Evolutionary conservation across 2,797 vertebrate species (phyloP).

Genomic region (Nasua narica): DNA sequence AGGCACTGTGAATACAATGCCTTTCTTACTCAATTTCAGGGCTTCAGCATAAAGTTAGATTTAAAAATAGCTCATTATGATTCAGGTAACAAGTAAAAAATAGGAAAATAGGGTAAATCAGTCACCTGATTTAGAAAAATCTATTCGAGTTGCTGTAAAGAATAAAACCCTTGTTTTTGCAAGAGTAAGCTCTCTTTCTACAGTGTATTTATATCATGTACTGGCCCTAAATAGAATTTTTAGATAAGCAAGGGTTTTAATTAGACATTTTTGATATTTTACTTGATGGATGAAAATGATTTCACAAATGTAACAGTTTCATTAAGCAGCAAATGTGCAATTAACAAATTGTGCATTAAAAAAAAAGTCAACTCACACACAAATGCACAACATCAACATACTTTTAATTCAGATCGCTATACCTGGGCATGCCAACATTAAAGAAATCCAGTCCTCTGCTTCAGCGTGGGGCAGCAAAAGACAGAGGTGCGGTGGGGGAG

Average conservation of each 20-base stretch:
- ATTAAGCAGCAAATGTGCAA: not conserved
- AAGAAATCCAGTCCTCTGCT: not conserved
- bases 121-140: not conserved
- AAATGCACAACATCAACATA: accelerated
- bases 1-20: not conserved
- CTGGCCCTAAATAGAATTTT: not conserved
- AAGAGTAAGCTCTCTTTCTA: not conserved
- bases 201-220: not conserved
- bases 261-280: not conserved
- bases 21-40: not conserved
- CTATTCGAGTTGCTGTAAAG: not conserved
- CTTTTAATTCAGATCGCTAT: not conserved
- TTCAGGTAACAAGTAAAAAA: not conserved
- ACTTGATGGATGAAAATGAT: not conserved
- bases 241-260: not conserved
- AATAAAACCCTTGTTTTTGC: not conserved
- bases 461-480: accelerated
- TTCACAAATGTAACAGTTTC: not conserved
- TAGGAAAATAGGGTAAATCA: not conserved
- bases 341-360: not conserved
- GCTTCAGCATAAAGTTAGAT: not conserved
- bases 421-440: not conserved
- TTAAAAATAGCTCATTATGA: not conserved
- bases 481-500: accelerated
- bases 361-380: not conserved